phyloP scores from a whole-genome alignment of 2,797 vertebrate species.

The Sebastes baramenuke region DNA sequence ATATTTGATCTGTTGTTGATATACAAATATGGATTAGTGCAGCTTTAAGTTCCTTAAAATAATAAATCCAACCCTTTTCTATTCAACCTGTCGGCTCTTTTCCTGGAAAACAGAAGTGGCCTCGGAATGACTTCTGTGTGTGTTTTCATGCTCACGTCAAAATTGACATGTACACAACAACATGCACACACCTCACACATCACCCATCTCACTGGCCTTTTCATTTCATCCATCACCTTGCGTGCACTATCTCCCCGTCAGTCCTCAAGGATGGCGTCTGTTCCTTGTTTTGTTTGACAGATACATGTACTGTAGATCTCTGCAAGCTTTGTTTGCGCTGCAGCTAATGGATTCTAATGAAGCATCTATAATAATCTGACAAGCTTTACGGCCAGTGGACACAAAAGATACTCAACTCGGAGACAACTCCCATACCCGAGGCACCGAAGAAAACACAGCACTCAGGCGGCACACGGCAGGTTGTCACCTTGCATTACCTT shows the following conservation, averaged over 20 bases:
- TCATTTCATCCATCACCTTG: slow-evolving; percentile 30
- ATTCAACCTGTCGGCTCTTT: slow-evolving; percentile 9
- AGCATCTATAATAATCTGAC: slow-evolving; percentile 32
- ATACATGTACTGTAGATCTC: not conserved
- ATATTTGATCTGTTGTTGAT: not conserved
- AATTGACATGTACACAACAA: slow-evolving; percentile 5
- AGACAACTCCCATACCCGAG: slow-evolving; percentile 18
- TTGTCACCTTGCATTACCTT: slow-evolving; percentile 57
- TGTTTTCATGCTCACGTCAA: slow-evolving; percentile 24
- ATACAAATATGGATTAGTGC: not conserved
- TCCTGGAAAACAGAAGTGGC: not conserved
- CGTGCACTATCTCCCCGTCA: not conserved
- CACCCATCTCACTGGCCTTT: slow-evolving; percentile 10
- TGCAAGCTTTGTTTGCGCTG: slow-evolving; percentile 10
- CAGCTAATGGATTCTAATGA: slow-evolving; percentile 55
- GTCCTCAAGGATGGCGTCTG: not conserved
- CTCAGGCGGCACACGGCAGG: slow-evolving; percentile 7
- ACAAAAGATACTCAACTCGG: not conserved
- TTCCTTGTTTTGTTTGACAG: slow-evolving; percentile 16
- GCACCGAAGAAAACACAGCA: not conserved
- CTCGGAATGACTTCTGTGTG: not conserved
- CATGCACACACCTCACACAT: not conserved
- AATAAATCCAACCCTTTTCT: not conserved
- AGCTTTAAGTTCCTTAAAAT: not conserved
- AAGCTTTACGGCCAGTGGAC: slow-evolving; percentile 28